phyloP scores from a whole-genome alignment of 2,888 invertebrate genomes.

The Uloborus plumipes region DNA sequence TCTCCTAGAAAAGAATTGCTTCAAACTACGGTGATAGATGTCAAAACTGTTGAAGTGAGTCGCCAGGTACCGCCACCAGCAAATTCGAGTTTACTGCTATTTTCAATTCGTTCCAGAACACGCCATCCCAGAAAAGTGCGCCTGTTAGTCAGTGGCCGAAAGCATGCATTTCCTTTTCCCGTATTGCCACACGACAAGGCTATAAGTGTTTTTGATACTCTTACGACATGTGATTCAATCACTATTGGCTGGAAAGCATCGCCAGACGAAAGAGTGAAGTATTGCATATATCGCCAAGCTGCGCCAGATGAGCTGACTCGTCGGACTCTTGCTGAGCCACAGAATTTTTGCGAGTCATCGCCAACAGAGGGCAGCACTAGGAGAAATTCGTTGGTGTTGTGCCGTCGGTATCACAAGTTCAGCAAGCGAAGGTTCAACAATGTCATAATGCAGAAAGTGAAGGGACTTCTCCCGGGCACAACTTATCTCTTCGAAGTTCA shows the following conservation, averaged over 20 bases:
- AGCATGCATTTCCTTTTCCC: constrained; percentile 68
- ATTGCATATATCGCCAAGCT: constrained; percentile 70
- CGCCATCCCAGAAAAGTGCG: constrained; percentile 31
- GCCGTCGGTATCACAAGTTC: constrained; percentile 59
- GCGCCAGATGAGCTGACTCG: constrained; percentile 56
- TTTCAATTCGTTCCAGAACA: constrained; percentile 28
- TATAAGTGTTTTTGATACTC: constrained; percentile 69
- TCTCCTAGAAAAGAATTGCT: constrained; percentile 28
- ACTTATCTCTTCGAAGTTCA: constrained; percentile 70
- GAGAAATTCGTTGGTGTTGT: constrained; percentile 39
- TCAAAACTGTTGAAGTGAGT: constrained; percentile 46
- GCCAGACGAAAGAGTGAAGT: constrained; percentile 69
- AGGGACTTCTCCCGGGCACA: constrained; percentile 68
- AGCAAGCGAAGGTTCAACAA: constrained; percentile 61
- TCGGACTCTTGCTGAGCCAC: constrained; percentile 28
- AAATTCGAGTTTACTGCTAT: not conserved
- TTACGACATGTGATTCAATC: constrained; percentile 69
- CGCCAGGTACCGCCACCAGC: constrained; percentile 20
- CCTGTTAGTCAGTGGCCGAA: constrained; percentile 60
- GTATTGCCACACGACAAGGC: constrained; percentile 68
- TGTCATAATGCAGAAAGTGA: constrained; percentile 69
- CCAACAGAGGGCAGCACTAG: constrained; percentile 8
- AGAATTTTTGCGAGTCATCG: constrained; percentile 43
- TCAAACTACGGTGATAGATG: constrained; percentile 42
- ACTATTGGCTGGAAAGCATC: constrained; percentile 70